Evolutionary conservation across 2,797 vertebrate genomes (phyloP), one percentile per base, ranked within the genome.

Genomic region (Scolopax rusticola): DNA sequence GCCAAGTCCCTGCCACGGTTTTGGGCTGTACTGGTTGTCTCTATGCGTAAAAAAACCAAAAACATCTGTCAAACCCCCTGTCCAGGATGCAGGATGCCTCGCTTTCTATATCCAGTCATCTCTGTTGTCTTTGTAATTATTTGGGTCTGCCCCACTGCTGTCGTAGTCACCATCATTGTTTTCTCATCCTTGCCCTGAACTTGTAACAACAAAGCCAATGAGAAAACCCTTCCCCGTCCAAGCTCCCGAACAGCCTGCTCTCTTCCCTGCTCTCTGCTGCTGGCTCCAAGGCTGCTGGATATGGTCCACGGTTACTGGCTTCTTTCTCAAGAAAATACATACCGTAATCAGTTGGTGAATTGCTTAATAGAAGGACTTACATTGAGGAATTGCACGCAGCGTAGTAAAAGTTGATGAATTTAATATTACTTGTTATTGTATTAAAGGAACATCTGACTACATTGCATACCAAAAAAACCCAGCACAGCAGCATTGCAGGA

Each of bases 361-460:
- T 90, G 74, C 78, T 92, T 87, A 85, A 85, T 48, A 91, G 81
- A 75, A 83, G 25, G 53, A 60, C 80, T 96, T 92, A 60, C 56
- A 68, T 41, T 84, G 38, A 71, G 60, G 67, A 87, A 36, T 64
- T 92, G 84, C 63, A 87, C 47, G 16, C 45, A 70, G 36, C 17
- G 3, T 74, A 95, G 93, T 93, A 77, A 32, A 93, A 95, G 70
- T 33, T 89, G 68, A 80, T 83, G 65, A 87, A 71, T 89, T 85
- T 87, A 84, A 64, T 96, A 64, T 15, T 87, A 48, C 45, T 89
- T 85, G 33, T 75, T 92, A 18, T 8, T 82, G n/a, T 84, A 38
- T 50, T 92, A 78, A 83, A 83, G 53, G 47, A 92, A 84, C 3
- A 1, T 89, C 60, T 87, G 48, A 67, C 36, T 76, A 33, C 36